These are phyloP conservation scores for Aphelenchoides fujianensis DNA, from an alignment of 1,140 invertebrate genomes.

Conservation along the genomic window DNA sequence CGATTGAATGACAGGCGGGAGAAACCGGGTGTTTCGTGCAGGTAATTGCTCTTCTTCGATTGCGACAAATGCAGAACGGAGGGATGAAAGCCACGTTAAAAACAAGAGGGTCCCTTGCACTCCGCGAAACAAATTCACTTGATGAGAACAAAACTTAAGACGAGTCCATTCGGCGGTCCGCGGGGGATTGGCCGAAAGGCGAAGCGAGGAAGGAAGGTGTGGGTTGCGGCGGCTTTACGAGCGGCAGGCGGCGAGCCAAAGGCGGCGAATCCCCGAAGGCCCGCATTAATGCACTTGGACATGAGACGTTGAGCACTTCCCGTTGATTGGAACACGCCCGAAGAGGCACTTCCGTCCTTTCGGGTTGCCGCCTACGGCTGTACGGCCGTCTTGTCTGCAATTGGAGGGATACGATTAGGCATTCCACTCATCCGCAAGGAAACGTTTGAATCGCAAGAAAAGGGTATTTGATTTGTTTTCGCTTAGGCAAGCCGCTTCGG, in stretches of 20 bases:
- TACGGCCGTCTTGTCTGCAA: not conserved
- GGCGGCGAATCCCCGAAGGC: not conserved
- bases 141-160: constrained; percentile 3
- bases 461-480: too few species aligned
- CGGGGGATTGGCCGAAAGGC: not conserved
- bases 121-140: not conserved
- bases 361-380: constrained; percentile 3
- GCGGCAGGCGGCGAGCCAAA: not conserved
- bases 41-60: too few species aligned
- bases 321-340: constrained; percentile 1
- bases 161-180: not conserved
- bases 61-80: too few species aligned
- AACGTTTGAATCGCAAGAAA: too few species aligned
- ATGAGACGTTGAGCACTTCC: not conserved
- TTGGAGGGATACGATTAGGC: too few species aligned
- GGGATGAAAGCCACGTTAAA: too few species aligned
- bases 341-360: too few species aligned
- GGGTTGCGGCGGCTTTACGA: not conserved
- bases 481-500: too few species aligned
- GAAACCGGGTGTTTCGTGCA: too few species aligned
- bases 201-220: constrained; percentile 1
- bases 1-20: not conserved
- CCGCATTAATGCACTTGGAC: not conserved
- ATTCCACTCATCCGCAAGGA: too few species aligned
- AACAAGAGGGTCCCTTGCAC: too few species aligned